Percentiles rank a stretch among this genome's conserved stretches.
These are phyloP conservation scores for Chrysemys picta DNA, from an alignment of 2,113 vertebrate species.

Conservation along the genomic window DNA sequence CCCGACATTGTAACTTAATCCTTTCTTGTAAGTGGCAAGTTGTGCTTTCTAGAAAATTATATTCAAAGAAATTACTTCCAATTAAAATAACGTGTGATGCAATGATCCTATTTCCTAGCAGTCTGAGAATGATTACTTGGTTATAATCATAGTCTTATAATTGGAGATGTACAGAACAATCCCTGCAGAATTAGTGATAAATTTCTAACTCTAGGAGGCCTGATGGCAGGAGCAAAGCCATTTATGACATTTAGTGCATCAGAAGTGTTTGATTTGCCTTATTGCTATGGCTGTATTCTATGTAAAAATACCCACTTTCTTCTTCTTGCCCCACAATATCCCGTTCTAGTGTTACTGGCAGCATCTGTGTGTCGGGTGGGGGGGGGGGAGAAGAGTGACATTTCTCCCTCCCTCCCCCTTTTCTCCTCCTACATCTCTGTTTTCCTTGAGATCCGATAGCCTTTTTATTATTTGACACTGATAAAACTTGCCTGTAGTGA, in stretches of 20 bases:
- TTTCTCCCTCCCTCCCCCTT: not conserved
- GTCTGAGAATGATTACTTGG: not conserved
- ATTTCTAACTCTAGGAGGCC: not conserved
- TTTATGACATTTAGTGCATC: conserved; percentile 39
- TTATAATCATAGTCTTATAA: not conserved
- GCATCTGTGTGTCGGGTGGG: not conserved
- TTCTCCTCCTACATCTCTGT: rapidly evolving
- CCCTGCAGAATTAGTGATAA: not conserved
- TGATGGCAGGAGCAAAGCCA: not conserved
- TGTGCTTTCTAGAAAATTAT: not conserved
- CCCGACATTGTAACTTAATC: not conserved
- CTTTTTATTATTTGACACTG: not conserved
- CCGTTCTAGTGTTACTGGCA: not conserved
- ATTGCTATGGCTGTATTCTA: not conserved
- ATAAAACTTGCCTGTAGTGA: not conserved
- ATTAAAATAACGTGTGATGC: not conserved
- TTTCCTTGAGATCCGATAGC: not conserved
- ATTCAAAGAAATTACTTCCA: not conserved
- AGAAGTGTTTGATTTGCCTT: conserved; percentile 46
- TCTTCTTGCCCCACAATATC: not conserved
- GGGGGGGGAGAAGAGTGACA: not conserved
- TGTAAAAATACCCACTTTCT: not conserved
- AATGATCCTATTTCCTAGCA: not conserved
- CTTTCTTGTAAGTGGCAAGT: not conserved
- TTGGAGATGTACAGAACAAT: not conserved